Evolutionary conservation across 1,140 invertebrate genomes (phyloP), one percentile per base, ranked within the genome.

Genomic region (Colletes latitarsis): DNA sequence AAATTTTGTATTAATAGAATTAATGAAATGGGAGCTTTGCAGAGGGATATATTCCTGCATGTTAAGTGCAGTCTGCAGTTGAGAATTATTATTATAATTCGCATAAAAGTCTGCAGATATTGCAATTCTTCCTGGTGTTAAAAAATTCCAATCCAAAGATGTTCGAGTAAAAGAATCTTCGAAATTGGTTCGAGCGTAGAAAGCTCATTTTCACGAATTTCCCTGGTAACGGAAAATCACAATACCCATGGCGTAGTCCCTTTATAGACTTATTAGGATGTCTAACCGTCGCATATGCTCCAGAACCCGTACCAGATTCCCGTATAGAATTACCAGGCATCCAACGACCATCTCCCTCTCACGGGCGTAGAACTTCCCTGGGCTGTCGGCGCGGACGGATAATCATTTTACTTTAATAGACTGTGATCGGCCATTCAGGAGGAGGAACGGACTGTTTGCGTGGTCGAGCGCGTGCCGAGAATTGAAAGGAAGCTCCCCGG

Each of bases 381-480:
- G 77, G 64, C 84, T 63, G 84, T 86, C 84, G 72, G 77, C 70
- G 46, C 72, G 55, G 30, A 30, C 74, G 66, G 81, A 88, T 88
- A 83, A 85, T 88, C 86, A 88, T 88, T 87, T 88, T 83, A 88
- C 83, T 88, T 88, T 88, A 88, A 88, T 88, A 86, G 83, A 88
- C 81, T 75, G 43, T 21, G 81, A 84, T 80, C 81, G 72, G n/a
- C 67, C 78, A 82, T 88, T 88, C 77, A 88, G 41, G 12, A 58
- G 30, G 39, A 12, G 46, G 77, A 78, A 21, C 79, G 41, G 43
- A 63, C 68, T 39, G 82, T 58, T 58, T 84, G 68, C 49, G 63
- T 60, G 73, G 57, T 63, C 72, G 60, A 78, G 81, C 85, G 81
- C 77, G 77, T 66, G 77, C 69, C 77, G 19, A 60, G 60, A 53